Base-by-base conservation (phyloP, 2,113 vertebrate genomes). In the Sprattus sprattus region DNA sequence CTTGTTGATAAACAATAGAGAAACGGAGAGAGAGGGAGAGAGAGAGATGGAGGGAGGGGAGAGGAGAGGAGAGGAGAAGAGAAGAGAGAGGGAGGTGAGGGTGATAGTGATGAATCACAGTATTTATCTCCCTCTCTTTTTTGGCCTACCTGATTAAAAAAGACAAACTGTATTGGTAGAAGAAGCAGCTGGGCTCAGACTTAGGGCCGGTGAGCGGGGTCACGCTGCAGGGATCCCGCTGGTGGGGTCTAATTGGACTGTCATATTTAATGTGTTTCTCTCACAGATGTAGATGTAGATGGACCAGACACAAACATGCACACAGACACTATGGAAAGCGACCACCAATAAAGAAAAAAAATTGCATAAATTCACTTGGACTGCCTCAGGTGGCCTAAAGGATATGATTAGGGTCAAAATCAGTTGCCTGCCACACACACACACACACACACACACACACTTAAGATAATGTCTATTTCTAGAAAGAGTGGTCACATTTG, bases 211-310 rank as follows among this genome's bases (percentile, higher is more conserved):
- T 87, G 84, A 87, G 85, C 49, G 6, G 9, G 78, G 45, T 81
- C 67, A 81, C 32, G 86, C 45, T 82, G 83, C 86, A 32, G 86
- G 86, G 78, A 32, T 81, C 67, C 78, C 32, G 86, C 45, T 82
- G 83, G 87, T 32, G 86, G 86, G 39, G 83, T 89, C 92, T 94
- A 95, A 94, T 95, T 94, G 91, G 94, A 92, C 90, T 92, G 93
- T 92, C 90, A 88, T 86, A 83, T 88, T 90, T 90, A 89, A 89
- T 89, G 88, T 87, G 83, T 67, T 83, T 50, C 52, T 82, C 83
- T 81, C 81, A 84, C 39, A 47, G 18, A 25, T 15, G 45, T 11
- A 49, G 20, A 82, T 16, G 45, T 11, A 49, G 20, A 82, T 18
- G 25, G 7, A 28, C 44, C 71, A 39, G 32, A 78, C 67, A 39